Conservation (phyloP, 2,797 vertebrate genomes). For the Rhincodon typus region DNA sequence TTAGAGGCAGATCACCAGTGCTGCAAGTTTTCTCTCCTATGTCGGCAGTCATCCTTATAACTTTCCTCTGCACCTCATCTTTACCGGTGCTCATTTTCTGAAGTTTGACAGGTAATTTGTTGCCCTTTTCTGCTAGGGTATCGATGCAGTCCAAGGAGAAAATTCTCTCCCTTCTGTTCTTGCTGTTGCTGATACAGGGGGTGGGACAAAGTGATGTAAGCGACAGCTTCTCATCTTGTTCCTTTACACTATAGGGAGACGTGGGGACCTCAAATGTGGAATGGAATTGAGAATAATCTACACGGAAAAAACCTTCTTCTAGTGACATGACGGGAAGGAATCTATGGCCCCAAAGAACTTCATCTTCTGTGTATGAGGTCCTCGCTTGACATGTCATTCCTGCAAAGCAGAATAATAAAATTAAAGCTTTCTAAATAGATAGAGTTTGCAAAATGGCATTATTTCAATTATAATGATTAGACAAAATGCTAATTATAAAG, state of each 20-base stretch:
- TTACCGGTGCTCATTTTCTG: constrained; percentile 66
- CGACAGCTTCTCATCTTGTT: constrained; percentile 71
- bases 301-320: constrained; percentile 80
- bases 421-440: neutral
- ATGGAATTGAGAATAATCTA: constrained; percentile 84
- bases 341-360: constrained; percentile 79
- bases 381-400: constrained; percentile 84
- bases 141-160: constrained; percentile 62
- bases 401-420: constrained; percentile 42
- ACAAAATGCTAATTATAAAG: neutral
- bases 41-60: constrained; percentile 56
- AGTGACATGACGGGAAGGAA: constrained; percentile 83
- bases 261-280: constrained; percentile 77
- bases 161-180: constrained; percentile 57
- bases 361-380: constrained; percentile 81
- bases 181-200: constrained; percentile 47
- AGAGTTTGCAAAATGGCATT: neutral
- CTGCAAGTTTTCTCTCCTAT: constrained; percentile 63
- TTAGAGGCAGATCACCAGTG: constrained; percentile 65
- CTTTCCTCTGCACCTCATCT: constrained; percentile 56
- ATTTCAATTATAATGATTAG: neutral
- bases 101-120: constrained; percentile 66
- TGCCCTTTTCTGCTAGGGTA: constrained; percentile 53
- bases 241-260: constrained; percentile 73
- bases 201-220: constrained; percentile 56